Conservation (phyloP, 1,140 invertebrate genomes). For the Aphelinus certus region DNA sequence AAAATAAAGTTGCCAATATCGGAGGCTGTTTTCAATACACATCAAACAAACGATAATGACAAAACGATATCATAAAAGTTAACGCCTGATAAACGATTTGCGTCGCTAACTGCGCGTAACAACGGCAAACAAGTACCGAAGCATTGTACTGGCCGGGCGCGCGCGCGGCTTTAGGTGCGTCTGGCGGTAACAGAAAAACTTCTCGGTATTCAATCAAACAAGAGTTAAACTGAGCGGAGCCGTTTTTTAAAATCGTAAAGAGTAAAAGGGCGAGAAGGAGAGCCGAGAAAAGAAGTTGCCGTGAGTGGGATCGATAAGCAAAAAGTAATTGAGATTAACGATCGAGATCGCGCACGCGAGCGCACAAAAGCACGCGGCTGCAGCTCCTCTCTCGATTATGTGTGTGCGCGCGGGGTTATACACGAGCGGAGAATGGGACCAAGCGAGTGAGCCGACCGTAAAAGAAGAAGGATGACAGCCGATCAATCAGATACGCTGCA, state of each 20-base stretch:
- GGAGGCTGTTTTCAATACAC: neutral
- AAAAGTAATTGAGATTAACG: constrained; percentile 39
- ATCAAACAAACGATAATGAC: neutral
- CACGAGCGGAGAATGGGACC: too few relatives aligned
- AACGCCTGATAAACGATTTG: neutral
- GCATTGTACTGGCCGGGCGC: too few relatives aligned
- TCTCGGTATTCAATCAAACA: constrained; percentile 12
- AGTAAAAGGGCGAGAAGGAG: neutral
- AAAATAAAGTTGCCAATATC: neutral
- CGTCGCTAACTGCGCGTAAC: too few relatives aligned
- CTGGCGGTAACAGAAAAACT: constrained; percentile 4
- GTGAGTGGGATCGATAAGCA: constrained; percentile 26
- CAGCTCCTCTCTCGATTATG: constrained; percentile 1
- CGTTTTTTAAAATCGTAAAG: constrained; percentile 6
- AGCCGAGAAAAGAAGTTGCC: neutral
- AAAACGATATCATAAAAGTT: constrained; percentile 5
- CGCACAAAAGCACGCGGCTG: constrained; percentile 36
- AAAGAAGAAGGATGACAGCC: constrained; percentile 15
- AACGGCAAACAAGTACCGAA: too few relatives aligned
- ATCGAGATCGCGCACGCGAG: constrained; percentile 13
- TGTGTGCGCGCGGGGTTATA: neutral
- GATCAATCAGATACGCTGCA: constrained; percentile 27
- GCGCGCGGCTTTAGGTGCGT: too few relatives aligned
- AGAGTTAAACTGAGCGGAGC: constrained; percentile 13
- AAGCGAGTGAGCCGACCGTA: neutral